phyloP scores from a whole-genome alignment of 2,113 vertebrate species.

The Ammodytes dubius region DNA sequence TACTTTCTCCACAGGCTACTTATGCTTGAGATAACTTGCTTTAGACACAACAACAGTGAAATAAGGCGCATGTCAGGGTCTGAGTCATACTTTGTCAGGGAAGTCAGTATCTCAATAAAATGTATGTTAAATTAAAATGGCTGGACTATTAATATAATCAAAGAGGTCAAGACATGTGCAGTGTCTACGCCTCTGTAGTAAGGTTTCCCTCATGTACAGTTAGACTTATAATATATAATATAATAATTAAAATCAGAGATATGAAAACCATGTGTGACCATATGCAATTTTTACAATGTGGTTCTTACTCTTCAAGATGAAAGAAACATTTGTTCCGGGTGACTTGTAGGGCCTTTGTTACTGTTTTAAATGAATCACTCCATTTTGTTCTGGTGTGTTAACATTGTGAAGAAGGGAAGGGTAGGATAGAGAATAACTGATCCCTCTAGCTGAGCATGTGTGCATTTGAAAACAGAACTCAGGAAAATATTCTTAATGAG shows the following conservation, averaged over 20 bases:
- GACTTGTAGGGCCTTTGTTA: background rate
- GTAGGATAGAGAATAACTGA: background rate
- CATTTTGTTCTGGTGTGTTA: background rate
- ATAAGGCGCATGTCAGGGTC: background rate
- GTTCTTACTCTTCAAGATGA: background rate
- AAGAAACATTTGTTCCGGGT: background rate
- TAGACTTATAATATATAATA: background rate
- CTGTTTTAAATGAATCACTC: background rate
- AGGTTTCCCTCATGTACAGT: background rate
- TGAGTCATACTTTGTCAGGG: background rate
- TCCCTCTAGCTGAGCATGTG: background rate
- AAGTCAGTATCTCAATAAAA: too few species aligned
- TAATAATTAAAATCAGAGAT: background rate
- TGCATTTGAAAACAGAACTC: conserved; percentile 4
- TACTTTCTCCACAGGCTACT: too few species aligned
- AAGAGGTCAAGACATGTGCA: background rate
- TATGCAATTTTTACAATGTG: background rate
- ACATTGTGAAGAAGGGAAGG: background rate
- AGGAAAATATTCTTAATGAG: background rate
- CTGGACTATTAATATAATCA: background rate
- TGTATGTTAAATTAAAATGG: background rate
- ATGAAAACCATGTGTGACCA: background rate
- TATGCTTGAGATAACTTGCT: background rate
- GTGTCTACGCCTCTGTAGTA: background rate
- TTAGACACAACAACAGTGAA: background rate